phyloP scores from a whole-genome alignment of 2,797 vertebrate genomes.

The Hemitrygon akajei region DNA sequence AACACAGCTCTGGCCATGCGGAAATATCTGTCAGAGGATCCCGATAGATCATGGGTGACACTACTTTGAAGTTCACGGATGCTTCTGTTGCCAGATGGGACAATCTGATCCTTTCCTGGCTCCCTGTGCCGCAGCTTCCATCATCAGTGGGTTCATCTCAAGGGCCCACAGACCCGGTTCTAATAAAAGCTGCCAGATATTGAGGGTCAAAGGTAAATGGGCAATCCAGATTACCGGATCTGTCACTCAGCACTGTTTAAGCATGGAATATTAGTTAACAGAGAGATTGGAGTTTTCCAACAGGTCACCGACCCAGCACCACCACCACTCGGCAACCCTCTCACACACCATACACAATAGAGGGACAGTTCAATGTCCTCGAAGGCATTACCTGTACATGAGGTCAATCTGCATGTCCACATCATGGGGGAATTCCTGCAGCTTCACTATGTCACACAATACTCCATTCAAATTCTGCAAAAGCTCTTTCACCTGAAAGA shows the following conservation, averaged over 20 bases:
- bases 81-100: not conserved
- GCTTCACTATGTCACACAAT: constrained; percentile 26
- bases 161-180: not conserved
- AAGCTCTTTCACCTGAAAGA: constrained; percentile 38
- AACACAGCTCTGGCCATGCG: not conserved
- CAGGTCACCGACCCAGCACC: not conserved
- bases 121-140: not conserved
- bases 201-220: not conserved
- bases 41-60: not conserved
- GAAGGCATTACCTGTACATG: constrained; percentile 30
- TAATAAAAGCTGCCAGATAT: not conserved
- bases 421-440: constrained; percentile 18
- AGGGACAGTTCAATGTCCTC: not conserved
- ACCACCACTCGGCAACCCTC: not conserved
- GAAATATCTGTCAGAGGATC: not conserved
- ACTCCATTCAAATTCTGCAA: constrained; percentile 19
- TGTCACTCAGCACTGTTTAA: not conserved
- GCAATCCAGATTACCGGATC: not conserved
- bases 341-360: not conserved
- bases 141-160: not conserved
- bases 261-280: not conserved
- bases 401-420: constrained; percentile 38
- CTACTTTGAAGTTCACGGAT: not conserved
- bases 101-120: not conserved
- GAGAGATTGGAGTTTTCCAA: not conserved